phyloP scores from a whole-genome alignment of 2,113 vertebrate genomes.

The Tragelaphus scriptus region DNA sequence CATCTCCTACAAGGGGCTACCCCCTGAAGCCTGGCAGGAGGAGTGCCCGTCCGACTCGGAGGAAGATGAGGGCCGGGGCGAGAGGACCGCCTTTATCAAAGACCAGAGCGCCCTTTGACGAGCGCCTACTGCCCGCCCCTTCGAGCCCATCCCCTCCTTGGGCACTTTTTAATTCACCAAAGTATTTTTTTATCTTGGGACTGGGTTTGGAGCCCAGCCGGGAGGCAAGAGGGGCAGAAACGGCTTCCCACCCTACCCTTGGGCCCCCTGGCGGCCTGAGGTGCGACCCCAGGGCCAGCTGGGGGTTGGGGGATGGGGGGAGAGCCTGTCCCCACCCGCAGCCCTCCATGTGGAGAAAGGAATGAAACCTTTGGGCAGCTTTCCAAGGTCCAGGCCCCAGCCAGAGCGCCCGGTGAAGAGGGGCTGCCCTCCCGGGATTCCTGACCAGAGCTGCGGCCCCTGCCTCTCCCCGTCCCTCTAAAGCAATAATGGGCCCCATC shows the following conservation, averaged over 20 bases:
- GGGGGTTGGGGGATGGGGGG: not conserved
- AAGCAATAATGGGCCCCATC: slow-evolving; percentile 81
- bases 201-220: slow-evolving; percentile 56
- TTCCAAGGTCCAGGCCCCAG: not conserved
- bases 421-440: not conserved
- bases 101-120: slow-evolving; percentile 99
- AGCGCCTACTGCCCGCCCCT: slow-evolving; percentile 64
- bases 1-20: slow-evolving; percentile 95
- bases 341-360: not conserved
- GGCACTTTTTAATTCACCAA: slow-evolving; percentile 77
- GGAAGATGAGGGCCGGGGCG: slow-evolving; percentile 89
- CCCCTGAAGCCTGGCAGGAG: slow-evolving; percentile 92
- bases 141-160: slow-evolving; percentile 12
- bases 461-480: slow-evolving; percentile 45
- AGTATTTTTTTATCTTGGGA: slow-evolving; percentile 75
- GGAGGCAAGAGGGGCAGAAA: slow-evolving; percentile 34
- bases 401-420: not conserved
- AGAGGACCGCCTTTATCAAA: slow-evolving; percentile 99
- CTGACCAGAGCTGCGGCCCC: not conserved
- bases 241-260: not conserved
- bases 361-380: slow-evolving; percentile 22
- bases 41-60: slow-evolving; percentile 91
- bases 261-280: not conserved
- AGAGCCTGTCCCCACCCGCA: not conserved
- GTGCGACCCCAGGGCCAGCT: slow-evolving; percentile 4